Base-by-base conservation (phyloP, 2,888 invertebrate genomes). In the Allacma fusca region DNA sequence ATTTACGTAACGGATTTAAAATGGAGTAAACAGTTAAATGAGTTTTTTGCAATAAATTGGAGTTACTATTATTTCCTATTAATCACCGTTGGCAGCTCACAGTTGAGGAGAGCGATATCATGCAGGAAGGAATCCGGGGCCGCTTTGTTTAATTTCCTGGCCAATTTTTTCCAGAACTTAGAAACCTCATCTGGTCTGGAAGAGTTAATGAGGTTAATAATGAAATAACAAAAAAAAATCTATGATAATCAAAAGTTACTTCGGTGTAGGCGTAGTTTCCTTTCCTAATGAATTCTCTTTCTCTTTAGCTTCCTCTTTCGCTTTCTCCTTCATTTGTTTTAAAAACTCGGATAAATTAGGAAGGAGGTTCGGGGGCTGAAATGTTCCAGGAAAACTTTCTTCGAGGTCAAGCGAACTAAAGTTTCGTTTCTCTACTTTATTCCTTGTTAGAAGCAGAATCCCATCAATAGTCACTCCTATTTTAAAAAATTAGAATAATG, bases 101-200 rank as follows among this genome's bases (percentile, higher is more conserved):
- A 79, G 62, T 82, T 81, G 57, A 83, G 72, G n/a, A 83, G 69
- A 13, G 82, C 83, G 43, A 81, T 75, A 57, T 83, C 82, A 68
- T 82, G 81, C 40, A 81, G 75, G 9, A 72, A 73, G 9, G 83
- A 81, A 59, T 81, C 80, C 0, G 75, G 64, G 0, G 69, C 65
- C 0, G 82, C 80, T 2, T 74, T 57, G 29, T 83, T 82, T 24
- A 81, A 76, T 62, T 81, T 76, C 23, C 79, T 80, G 0, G 80
- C 77, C 9, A 83, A 73, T 19, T 72, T 71, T 16, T 75, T 69
- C 83, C 83, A 83, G 59, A 83, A 83, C 57, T 79, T 75, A 0
- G 50, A 28, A 1, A 79, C 81, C 67, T 12, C 19, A 64, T 72
- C 29, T n/a, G 23, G 26, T 16, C 67, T 75, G 43, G 43, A n/a